Evolutionary conservation across 30 jellyfish, hydroid and myxozoan genomes (phyloP).

Genomic region (Catostylus mosaicus): DNA sequence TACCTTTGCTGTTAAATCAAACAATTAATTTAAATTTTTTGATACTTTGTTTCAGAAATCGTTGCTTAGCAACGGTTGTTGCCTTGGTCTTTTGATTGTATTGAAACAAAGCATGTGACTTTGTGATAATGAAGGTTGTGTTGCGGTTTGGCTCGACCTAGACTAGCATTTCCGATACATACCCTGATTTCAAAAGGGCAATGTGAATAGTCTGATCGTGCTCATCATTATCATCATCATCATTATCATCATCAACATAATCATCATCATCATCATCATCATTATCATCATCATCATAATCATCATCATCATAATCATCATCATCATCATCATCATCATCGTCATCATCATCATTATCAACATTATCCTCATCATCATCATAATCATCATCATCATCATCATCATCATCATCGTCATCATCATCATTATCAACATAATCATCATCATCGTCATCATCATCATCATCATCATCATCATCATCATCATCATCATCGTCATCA

Average conservation of each 20-base stretch:
- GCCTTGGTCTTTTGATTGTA: neutral
- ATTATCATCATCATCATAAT: neutral
- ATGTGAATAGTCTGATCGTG: neutral
- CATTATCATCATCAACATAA: slow-evolving; percentile 2
- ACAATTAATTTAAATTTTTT: neutral
- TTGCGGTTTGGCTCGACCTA: neutral
- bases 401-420: neutral
- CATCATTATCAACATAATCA: no score
- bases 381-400: neutral
- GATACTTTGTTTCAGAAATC: neutral
- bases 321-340: no score
- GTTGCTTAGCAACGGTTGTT: neutral
- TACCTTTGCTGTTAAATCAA: neutral
- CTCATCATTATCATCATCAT: slow-evolving; percentile 2
- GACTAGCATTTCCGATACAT: neutral
- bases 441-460: neutral
- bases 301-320: no score
- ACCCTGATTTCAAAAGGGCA: neutral
- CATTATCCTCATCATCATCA: neutral
- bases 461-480: neutral
- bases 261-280: neutral
- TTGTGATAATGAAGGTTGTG: neutral
- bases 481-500: neutral
- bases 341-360: neutral
- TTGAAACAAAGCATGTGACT: neutral